Conservation (phyloP, 2,888 invertebrate genomes). For the Criorhina ranunculi region DNA sequence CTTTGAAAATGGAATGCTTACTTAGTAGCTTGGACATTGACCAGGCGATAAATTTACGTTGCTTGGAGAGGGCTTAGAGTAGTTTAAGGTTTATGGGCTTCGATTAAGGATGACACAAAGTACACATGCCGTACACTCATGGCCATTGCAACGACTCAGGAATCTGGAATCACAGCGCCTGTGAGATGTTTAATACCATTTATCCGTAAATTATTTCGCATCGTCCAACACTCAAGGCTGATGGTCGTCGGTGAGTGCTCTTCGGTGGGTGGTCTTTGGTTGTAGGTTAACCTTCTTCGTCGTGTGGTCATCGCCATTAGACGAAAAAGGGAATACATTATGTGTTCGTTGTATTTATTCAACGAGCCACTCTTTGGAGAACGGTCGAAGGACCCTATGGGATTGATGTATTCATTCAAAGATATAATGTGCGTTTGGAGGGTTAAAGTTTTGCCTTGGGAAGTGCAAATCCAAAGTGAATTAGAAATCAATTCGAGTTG, state of each 20-base stretch:
- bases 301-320: conserved; percentile 50
- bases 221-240: conserved; percentile 36
- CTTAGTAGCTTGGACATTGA: conserved; percentile 41
- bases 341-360: conserved; percentile 38
- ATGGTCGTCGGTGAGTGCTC: neutral
- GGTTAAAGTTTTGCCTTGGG: conserved; percentile 13
- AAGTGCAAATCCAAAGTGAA: conserved; percentile 34
- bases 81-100: conserved; percentile 34
- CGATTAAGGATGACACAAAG: conserved; percentile 17
- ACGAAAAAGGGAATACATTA: conserved; percentile 53
- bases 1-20: conserved; percentile 32
- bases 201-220: conserved; percentile 69
- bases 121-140: neutral
- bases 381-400: neutral
- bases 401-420: conserved; percentile 42
- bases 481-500: conserved; percentile 70
- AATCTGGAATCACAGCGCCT: conserved; percentile 39
- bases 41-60: conserved; percentile 46
- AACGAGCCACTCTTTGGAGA: conserved; percentile 15
- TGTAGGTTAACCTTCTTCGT: neutral
- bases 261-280: conserved; percentile 8
- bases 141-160: conserved; percentile 2
- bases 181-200: conserved; percentile 54
- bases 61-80: conserved; percentile 7
- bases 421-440: conserved; percentile 28